Base-by-base conservation (phyloP, 2,797 vertebrate genomes). In the Hypotaenidia okinawae region DNA sequence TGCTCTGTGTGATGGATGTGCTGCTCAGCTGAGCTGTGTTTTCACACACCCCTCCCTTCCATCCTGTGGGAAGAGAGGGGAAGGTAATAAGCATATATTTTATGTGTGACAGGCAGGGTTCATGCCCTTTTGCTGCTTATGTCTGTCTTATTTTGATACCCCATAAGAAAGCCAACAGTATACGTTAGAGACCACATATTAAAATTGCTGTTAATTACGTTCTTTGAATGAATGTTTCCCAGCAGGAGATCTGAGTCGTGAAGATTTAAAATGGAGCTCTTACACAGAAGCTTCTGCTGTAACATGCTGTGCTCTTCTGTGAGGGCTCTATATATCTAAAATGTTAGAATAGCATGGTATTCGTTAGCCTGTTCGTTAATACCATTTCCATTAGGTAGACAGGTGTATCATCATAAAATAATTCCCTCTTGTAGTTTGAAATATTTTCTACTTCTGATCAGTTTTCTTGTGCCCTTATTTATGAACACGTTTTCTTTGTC, bases 121-220 rank as follows among this genome's bases (percentile, higher is more conserved):
- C 8, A 10, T 94, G 85, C 59, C 43, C 6, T 87, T 45, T 90
- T 84, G 55, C 61, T 89, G 55, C 72, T 79, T 41, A 13, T 16
- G 24, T 76, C 28, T 86, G 43, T 47, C 57, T 89, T 82, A 43
- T 64, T 96, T 82, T 90, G 28, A 57, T 90, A 7, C 19, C 79
- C 19, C 64, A 41, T 61, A 18, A 90, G 83, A 86, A 92, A 93
- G 59, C 21, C 11, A 28, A 52, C 16, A 55, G 37, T 89, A 33
- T 79, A 45, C 89, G 89, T 95, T 39, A 93, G 80, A 92, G 82
- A 82, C 66, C 5, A 21, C 81, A 19, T 75, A 75, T 91, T 95
- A 95, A 94, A 84, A 28, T 73, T 84, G 61, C 67, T 91, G 70
- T 95, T 97, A 94, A 94, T 96, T 94, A 95, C 93, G 39, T 85